Evolutionary conservation across 2,113 vertebrate species (phyloP).

Genomic region (Trinectes maculatus): DNA sequence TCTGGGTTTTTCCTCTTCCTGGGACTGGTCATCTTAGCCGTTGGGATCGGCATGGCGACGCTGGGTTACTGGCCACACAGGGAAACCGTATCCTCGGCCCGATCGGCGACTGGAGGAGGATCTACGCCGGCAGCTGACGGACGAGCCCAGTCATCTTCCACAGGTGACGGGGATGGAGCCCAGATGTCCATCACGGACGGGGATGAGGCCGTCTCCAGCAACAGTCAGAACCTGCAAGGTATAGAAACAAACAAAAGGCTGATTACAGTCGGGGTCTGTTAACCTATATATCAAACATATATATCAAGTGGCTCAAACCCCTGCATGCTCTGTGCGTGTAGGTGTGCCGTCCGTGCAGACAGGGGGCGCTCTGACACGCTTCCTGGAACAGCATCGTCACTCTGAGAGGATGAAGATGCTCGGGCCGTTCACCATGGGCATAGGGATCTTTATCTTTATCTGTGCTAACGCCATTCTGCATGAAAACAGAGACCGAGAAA

Average conservation of each 20-base stretch:
- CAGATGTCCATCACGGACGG: constrained; percentile 19
- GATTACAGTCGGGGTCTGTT: neutral
- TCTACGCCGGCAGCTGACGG: neutral
- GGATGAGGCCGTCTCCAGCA: constrained; percentile 25
- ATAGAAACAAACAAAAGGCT: neutral
- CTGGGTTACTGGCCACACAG: constrained; percentile 97
- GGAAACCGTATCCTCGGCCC: constrained; percentile 76
- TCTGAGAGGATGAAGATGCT: constrained; percentile 99
- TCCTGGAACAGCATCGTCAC: constrained; percentile 93
- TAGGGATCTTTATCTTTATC: constrained; percentile 99
- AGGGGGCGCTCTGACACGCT: constrained; percentile 84
- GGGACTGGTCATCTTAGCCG: constrained; percentile 89
- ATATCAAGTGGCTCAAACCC: neutral
- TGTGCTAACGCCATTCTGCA: constrained; percentile 98
- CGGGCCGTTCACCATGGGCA: constrained; percentile 98
- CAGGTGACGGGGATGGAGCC: constrained; percentile 24
- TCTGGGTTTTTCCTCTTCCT: constrained; percentile 96
- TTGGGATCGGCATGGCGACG: constrained; percentile 95
- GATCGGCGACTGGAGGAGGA: neutral
- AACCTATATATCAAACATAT: too few relatives aligned
- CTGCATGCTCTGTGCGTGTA: constrained; percentile 12
- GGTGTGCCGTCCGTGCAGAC: constrained; percentile 46
- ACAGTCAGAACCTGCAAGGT: constrained; percentile 48
- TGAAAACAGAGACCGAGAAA: constrained; percentile 97
- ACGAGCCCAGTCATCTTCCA: constrained; percentile 5